phyloP scores from a whole-genome alignment of 2,888 invertebrate species.

The Microplitis deprimator region DNA sequence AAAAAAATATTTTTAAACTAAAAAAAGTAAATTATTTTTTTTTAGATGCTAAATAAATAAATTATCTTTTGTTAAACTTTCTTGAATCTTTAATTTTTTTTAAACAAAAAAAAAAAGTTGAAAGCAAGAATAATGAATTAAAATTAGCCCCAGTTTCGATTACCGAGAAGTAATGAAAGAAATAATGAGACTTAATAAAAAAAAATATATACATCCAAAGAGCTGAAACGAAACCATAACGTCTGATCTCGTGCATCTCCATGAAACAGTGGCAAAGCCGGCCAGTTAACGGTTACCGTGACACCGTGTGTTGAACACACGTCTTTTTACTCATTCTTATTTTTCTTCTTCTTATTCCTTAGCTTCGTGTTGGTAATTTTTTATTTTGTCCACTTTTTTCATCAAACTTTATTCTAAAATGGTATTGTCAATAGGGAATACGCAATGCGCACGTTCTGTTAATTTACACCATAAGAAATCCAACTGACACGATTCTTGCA shows the following conservation, averaged over 20 bases:
- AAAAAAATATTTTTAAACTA: too few species aligned
- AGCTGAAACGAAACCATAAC: conserved; percentile 31
- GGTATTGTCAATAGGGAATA: conserved; percentile 50
- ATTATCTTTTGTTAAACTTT: background rate
- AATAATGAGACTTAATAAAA: background rate
- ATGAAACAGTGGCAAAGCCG: conserved; percentile 62
- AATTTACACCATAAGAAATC: conserved; percentile 41
- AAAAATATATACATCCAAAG: background rate
- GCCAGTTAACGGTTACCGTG: conserved; percentile 65
- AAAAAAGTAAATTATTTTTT: too few species aligned
- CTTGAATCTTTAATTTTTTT: too few species aligned
- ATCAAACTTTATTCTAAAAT: conserved; percentile 51
- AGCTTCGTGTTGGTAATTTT: conserved; percentile 23
- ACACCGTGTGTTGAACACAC: conserved; percentile 24
- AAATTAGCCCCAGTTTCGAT: conserved; percentile 3
- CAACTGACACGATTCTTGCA: conserved; percentile 47
- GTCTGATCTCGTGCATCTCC: conserved; percentile 43
- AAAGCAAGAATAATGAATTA: conserved; percentile 7
- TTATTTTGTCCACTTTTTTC: conserved; percentile 34
- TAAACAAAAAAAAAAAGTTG: background rate
- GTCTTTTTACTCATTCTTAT: conserved; percentile 27
- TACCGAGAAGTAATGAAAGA: conserved; percentile 6
- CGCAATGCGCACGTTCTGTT: conserved; percentile 24
- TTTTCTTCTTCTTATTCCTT: background rate
- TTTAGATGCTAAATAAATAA: background rate